These are phyloP conservation scores for Tokudaia muenninki DNA, from an alignment of 2,797 vertebrate genomes.

Conservation along the genomic window DNA sequence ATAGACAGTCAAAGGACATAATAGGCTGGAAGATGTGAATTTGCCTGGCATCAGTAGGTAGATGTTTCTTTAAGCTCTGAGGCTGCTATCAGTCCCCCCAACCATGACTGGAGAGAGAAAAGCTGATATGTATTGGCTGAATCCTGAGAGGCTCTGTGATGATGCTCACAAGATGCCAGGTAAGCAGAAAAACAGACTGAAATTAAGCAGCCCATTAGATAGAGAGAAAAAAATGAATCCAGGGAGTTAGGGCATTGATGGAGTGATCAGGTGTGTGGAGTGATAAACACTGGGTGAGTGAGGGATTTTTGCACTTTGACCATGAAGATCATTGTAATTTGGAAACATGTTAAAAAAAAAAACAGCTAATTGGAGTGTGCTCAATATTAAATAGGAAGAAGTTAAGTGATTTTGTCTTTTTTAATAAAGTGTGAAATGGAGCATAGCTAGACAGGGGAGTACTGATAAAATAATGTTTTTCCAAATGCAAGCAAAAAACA, in stretches of 20 bases:
- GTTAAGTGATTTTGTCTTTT: background rate
- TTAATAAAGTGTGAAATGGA: background rate
- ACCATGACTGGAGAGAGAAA: background rate
- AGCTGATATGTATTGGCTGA: background rate
- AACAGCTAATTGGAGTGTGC: background rate
- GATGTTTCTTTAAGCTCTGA: constrained; percentile 22
- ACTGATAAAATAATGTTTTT: background rate
- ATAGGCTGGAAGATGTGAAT: background rate
- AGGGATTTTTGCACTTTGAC: background rate
- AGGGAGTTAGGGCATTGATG: background rate
- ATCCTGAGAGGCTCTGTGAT: background rate
- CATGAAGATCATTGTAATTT: background rate
- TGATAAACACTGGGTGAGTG: background rate
- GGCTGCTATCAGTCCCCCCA: background rate
- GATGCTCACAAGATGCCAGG: background rate
- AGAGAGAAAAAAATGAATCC: background rate
- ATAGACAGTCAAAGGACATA: background rate
- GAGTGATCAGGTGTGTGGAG: background rate
- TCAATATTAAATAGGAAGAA: constrained; percentile 16
- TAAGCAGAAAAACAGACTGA: background rate
- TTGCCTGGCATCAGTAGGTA: background rate
- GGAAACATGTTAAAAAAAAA: background rate
- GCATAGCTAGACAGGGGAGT: background rate
- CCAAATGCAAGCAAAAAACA: no score
- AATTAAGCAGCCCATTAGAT: background rate